Conservation (phyloP, 1,140 invertebrate species). For the Atopsyche davidsoni region DNA sequence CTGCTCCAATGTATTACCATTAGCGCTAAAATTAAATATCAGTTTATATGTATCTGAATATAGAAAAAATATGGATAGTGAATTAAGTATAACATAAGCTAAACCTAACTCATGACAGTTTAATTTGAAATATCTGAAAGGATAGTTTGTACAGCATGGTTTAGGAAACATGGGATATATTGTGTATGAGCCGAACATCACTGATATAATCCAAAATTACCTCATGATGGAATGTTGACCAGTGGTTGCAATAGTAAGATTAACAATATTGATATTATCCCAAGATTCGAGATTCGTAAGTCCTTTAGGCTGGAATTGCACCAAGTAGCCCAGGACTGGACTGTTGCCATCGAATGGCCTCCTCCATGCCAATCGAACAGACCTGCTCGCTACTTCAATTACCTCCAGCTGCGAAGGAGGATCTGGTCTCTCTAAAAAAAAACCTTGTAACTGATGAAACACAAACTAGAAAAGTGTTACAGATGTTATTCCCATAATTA, state of each 20-base stretch:
- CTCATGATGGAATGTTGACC: conserved; percentile 10
- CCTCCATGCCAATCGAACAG: conserved; percentile 68
- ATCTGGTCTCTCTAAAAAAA: conserved; percentile 62
- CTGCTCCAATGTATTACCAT: conserved; percentile 34
- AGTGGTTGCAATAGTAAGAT: conserved; percentile 25
- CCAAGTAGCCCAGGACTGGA: conserved; percentile 66
- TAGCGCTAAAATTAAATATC: conserved; percentile 17
- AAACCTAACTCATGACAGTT: background rate
- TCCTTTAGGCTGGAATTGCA: conserved; percentile 56
- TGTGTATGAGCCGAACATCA: background rate
- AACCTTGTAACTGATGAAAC: background rate
- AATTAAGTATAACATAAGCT: no score
- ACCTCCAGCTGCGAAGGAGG: conserved; percentile 60
- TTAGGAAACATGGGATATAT: background rate
- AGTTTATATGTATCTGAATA: no score
- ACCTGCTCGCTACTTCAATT: conserved; percentile 62
- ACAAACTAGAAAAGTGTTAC: background rate
- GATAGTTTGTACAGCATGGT: no score
- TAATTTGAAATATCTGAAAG: no score
- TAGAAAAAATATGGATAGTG: no score
- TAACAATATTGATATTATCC: conserved; percentile 27
- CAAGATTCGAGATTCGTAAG: conserved; percentile 27
- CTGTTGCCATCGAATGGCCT: conserved; percentile 76
- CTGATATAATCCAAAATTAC: conserved; percentile 14
- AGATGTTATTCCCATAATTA: background rate